Evolutionary conservation across 1,140 invertebrate genomes (phyloP), one percentile per base, ranked within the genome.

Genomic region (Cotesia typhae): DNA sequence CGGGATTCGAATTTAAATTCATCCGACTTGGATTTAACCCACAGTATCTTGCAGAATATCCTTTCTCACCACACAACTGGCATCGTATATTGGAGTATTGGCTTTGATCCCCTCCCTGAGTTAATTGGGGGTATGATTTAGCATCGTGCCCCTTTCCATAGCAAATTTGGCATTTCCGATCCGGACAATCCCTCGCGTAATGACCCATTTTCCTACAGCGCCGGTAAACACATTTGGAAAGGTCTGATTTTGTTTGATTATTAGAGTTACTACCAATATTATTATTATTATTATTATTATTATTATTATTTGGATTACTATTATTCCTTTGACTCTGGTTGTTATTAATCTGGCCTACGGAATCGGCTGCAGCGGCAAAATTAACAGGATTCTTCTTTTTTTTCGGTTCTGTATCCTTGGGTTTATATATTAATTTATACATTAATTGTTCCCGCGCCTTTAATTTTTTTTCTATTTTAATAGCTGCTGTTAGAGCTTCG

Each of bases 391-490:
- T n/a, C n/a, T n/a, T n/a, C n/a, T n/a, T n/a, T n/a, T n/a, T n/a
- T n/a, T n/a, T n/a, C n/a, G n/a, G n/a, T n/a, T n/a, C n/a, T n/a
- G n/a, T n/a, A n/a, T n/a, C n/a, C n/a, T n/a, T n/a, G n/a, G n/a
- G n/a, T n/a, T n/a, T n/a, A n/a, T n/a, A n/a, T n/a, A n/a, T n/a
- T n/a, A n/a, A n/a, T n/a, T n/a, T n/a, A n/a, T n/a, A n/a, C n/a
- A n/a, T n/a, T n/a, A n/a, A n/a, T n/a, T 28, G 17, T 41, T 36
- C 36, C 17, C 61, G 5, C 1, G 61, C 61, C 1, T 36, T 41
- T 7, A 64, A 36, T 64, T 64, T 64, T 5, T 35, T 20, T 38
- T 35, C 4, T 36, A 64, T 64, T 59, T 17, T 17, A n/a, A 59
- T 59, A 1, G 61, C 61, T 9, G 20, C 36, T 10, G 7, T 1